A percentile compares a stretch with the other conserved stretches of the same genome.
phyloP scores from a whole-genome alignment of 2,888 invertebrate species.

The Erebia aethiops region DNA sequence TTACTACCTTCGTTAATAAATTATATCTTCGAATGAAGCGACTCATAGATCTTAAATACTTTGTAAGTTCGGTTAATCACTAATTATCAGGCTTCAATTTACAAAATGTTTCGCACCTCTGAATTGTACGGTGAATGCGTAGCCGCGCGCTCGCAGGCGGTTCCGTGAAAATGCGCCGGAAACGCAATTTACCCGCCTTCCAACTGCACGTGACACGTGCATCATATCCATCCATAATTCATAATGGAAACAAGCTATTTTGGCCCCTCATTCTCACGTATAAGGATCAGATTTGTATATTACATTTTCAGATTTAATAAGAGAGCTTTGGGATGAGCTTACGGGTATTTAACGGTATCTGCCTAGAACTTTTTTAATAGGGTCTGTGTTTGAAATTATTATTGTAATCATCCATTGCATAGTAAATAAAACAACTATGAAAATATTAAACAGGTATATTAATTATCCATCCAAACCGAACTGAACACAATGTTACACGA shows the following conservation, averaged over 20 bases:
- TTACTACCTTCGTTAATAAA: too few relatives aligned
- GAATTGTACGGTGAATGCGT: constrained; percentile 40
- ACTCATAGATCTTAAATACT: too few relatives aligned
- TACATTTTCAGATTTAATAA: background rate
- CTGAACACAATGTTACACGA: too few relatives aligned
- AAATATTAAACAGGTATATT: too few relatives aligned
- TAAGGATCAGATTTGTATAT: constrained; percentile 15
- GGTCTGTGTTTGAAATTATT: too few relatives aligned
- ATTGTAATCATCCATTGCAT: too few relatives aligned
- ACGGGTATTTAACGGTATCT: background rate
- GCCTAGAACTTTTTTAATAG: too few relatives aligned
- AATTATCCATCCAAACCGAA: too few relatives aligned
- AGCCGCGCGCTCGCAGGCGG: constrained; percentile 43
- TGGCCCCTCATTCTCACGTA: background rate
- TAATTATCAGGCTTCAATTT: too few relatives aligned
- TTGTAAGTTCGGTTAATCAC: too few relatives aligned
- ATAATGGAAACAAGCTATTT: constrained; percentile 24
- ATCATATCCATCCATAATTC: constrained; percentile 24
- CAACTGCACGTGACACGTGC: constrained; percentile 48
- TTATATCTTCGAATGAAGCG: too few relatives aligned
- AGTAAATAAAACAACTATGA: too few relatives aligned
- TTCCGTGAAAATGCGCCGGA: constrained; percentile 65
- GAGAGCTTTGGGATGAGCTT: background rate
- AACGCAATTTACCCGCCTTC: constrained; percentile 51
- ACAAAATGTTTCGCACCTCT: constrained; percentile 35